Evolutionary conservation across 2,888 invertebrate genomes (phyloP).

Genomic region (Tinea semifulvella): DNA sequence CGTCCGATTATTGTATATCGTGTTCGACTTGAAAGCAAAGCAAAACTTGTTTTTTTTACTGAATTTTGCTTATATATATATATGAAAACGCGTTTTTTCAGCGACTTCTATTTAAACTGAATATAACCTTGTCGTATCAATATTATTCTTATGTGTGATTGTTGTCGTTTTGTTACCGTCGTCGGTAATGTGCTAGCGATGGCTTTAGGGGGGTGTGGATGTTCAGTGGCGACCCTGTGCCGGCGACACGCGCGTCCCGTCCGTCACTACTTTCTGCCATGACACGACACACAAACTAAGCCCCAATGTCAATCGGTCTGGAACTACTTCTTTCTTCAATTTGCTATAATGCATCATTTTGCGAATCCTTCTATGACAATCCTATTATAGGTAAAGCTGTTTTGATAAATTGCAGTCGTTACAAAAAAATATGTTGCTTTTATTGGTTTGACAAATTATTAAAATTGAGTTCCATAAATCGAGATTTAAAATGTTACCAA

Average conservation of each 20-base stretch:
- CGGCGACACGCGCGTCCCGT: background rate
- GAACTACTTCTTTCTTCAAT: slow-evolving; percentile 49
- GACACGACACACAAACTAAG: background rate
- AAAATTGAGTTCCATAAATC: too few relatives aligned
- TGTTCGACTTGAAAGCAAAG: too few relatives aligned
- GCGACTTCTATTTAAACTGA: too few relatives aligned
- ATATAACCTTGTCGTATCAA: too few relatives aligned
- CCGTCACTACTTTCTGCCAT: background rate
- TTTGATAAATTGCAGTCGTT: background rate
- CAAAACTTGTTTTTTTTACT: too few relatives aligned
- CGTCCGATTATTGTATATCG: too few relatives aligned
- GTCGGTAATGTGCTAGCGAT: background rate
- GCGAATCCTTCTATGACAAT: slow-evolving; percentile 40
- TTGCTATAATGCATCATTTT: slow-evolving; percentile 47
- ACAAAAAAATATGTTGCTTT: background rate
- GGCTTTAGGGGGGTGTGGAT: slow-evolving; percentile 2
- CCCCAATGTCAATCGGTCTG: slow-evolving; percentile 27
- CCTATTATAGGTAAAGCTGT: slow-evolving; percentile 31
- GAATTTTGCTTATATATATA: too few relatives aligned
- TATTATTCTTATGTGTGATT: background rate
- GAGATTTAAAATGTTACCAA: too few relatives aligned
- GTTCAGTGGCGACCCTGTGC: background rate
- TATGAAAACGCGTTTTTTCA: too few relatives aligned
- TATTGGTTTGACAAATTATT: background rate
- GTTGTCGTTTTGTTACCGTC: slow-evolving; percentile 5